Evolutionary conservation across 1,140 invertebrate genomes (phyloP).

Genomic region (Aphis gossypii): DNA sequence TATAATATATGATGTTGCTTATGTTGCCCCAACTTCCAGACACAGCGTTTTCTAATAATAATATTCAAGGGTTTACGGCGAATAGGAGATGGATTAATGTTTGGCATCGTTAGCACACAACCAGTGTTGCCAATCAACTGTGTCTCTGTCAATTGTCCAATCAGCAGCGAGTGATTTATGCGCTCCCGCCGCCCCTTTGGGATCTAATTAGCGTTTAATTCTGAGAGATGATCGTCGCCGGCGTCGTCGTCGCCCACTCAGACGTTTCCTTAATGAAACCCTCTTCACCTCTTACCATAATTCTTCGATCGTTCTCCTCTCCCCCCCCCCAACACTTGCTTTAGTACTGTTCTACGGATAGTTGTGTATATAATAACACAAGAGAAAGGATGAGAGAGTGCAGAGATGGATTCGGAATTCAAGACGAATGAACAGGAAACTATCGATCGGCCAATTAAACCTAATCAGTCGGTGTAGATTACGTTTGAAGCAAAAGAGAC

Average conservation of each 20-base stretch:
- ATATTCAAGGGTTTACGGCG: background rate
- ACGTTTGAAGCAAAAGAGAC: background rate
- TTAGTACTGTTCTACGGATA: background rate
- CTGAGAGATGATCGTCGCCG: constrained; percentile 31
- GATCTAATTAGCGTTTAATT: constrained; percentile 58
- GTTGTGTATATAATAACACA: background rate
- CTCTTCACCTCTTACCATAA: background rate
- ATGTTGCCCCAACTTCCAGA: background rate
- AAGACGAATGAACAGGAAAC: constrained; percentile 25
- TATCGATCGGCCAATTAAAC: constrained; percentile 52
- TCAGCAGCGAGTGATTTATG: constrained; percentile 55
- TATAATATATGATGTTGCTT: background rate
- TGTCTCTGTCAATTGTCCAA: constrained; percentile 55
- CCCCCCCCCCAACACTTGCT: background rate
- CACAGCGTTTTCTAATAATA: constrained; percentile 30
- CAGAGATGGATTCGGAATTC: background rate
- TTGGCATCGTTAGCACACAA: constrained; percentile 18
- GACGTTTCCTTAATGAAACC: constrained; percentile 51
- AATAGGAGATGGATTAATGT: constrained; percentile 55
- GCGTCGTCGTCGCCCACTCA: constrained; percentile 35
- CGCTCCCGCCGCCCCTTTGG: constrained; percentile 51
- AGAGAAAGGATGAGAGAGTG: background rate
- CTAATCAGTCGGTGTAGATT: constrained; percentile 42
- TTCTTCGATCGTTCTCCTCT: background rate
- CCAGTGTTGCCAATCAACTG: constrained; percentile 53